Conservation (phyloP, 2,113 vertebrate genomes). For the Oncorhynchus clarkii region DNA sequence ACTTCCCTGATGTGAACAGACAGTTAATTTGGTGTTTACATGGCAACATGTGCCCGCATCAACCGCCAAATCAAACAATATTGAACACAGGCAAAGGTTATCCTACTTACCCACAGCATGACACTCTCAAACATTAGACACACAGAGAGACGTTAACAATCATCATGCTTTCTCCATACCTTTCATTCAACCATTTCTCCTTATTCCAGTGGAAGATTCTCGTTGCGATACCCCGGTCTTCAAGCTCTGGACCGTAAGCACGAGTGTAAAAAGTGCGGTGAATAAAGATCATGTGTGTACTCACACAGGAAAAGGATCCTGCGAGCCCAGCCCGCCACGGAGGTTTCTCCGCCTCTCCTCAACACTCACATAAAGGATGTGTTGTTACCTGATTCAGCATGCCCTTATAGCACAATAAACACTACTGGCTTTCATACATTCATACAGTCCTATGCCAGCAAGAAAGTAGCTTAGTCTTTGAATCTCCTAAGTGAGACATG, state of each 20-base stretch:
- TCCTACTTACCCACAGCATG: too few species aligned
- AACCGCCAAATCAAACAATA: too few species aligned
- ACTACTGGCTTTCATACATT: conserved; percentile 66
- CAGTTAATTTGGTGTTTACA: too few species aligned
- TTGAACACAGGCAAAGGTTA: too few species aligned
- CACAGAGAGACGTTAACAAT: too few species aligned
- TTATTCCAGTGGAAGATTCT: too few species aligned
- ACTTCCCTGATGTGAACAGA: too few species aligned
- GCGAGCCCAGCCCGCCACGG: conserved; percentile 45
- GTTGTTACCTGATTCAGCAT: conserved; percentile 65
- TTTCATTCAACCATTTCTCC: too few species aligned
- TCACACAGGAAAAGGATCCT: conserved; percentile 32
- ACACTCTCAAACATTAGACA: too few species aligned
- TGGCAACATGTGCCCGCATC: too few species aligned
- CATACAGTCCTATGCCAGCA: conserved; percentile 14
- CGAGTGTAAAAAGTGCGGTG: conserved; percentile 28
- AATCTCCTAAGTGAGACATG: conserved; percentile 43
- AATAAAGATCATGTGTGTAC: conserved; percentile 28
- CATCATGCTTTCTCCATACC: too few species aligned
- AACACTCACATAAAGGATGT: conserved; percentile 65
- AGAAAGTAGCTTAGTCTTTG: conserved; percentile 11
- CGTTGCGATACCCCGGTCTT: neutral
- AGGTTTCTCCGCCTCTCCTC: conserved; percentile 31
- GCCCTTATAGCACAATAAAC: conserved; percentile 58
- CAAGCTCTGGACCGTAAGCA: neutral